Evolutionary conservation across 2,113 vertebrate genomes (phyloP).

Genomic region (Sinocyclocheilus grahami): DNA sequence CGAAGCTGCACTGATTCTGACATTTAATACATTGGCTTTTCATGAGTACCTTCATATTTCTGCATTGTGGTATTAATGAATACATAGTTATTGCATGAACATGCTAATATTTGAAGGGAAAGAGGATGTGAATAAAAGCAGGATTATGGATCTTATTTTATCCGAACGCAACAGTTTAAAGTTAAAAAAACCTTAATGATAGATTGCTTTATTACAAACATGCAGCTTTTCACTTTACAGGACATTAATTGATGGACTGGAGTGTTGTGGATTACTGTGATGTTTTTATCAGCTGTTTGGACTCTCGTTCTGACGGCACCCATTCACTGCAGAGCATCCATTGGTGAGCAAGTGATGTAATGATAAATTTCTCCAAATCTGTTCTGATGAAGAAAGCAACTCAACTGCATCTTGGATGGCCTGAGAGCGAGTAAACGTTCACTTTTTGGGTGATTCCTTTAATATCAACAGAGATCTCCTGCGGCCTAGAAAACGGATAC

Average conservation of each 20-base stretch:
- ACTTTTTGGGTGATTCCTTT: background rate
- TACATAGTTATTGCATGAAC: background rate
- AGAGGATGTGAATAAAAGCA: background rate
- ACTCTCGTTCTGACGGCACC: background rate
- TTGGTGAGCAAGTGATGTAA: too few relatives aligned
- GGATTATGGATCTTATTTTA: too few relatives aligned
- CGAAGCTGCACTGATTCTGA: slow-evolving; percentile 56
- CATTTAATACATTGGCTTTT: background rate
- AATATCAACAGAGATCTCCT: background rate
- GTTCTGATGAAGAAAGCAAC: too few relatives aligned
- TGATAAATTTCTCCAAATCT: too few relatives aligned
- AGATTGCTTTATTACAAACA: background rate
- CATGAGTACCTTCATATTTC: background rate
- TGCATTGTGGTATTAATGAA: background rate
- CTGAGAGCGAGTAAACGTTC: background rate
- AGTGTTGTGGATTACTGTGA: background rate
- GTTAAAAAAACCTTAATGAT: background rate
- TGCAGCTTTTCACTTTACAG: background rate
- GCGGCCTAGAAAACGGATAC: background rate
- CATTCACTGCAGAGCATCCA: background rate
- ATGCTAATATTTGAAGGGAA: background rate
- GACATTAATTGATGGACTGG: background rate
- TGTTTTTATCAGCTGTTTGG: background rate
- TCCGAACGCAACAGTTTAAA: background rate
- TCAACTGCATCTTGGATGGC: too few relatives aligned